phyloP scores from a whole-genome alignment of 2,113 vertebrate species.

The Podocnemis expansa region DNA sequence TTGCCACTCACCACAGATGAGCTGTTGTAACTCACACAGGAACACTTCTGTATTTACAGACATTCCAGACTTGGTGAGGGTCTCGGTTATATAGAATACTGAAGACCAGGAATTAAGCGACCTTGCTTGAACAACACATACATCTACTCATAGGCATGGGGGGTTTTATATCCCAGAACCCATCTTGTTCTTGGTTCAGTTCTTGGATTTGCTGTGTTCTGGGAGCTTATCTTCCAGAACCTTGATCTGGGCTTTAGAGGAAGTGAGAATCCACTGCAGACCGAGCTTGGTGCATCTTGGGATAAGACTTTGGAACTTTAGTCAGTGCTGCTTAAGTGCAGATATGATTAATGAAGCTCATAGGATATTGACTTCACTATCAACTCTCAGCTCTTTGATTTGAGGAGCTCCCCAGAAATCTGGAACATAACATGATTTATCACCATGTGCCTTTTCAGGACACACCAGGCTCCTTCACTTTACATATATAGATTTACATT shows the following conservation, averaged over 20 bases:
- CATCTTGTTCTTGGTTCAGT: neutral
- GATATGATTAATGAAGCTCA: neutral
- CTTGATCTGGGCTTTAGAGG: neutral
- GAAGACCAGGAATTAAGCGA: neutral
- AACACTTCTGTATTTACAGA: neutral
- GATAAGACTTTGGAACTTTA: neutral
- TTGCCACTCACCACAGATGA: neutral
- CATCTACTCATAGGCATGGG: neutral
- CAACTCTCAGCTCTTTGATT: neutral
- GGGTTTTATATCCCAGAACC: neutral
- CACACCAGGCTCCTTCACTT: neutral
- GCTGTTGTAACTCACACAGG: neutral
- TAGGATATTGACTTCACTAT: neutral
- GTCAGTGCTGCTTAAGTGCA: neutral
- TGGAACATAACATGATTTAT: neutral
- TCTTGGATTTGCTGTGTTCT: fast-evolving
- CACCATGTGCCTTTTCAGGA: neutral
- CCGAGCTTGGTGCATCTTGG: neutral
- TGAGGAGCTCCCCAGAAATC: neutral
- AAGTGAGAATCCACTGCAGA: neutral
- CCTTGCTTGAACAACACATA: neutral
- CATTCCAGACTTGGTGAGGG: neutral
- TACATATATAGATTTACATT: neutral
- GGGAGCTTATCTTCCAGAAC: neutral
- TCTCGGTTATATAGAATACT: neutral